These are phyloP conservation scores for Leucozona laternaria DNA, from an alignment of 2,888 invertebrate species.

Conservation along the genomic window DNA sequence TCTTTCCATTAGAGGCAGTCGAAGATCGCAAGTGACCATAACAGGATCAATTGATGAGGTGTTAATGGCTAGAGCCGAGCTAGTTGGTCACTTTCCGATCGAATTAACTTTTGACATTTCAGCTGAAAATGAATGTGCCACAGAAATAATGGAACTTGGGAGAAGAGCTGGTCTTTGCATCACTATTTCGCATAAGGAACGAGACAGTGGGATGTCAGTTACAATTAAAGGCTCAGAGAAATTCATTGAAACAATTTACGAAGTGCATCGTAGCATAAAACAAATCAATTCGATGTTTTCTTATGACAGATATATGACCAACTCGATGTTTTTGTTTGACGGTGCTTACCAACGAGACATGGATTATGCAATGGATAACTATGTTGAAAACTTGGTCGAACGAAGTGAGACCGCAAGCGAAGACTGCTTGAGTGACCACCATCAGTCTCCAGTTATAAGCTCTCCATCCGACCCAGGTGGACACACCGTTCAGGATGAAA, in stretches of 20 bases:
- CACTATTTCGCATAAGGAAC: constrained; percentile 93
- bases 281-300: constrained; percentile 85
- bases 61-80: constrained; percentile 93
- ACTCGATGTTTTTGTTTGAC: neutral
- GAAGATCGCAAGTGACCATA: constrained; percentile 94
- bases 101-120: constrained; percentile 97
- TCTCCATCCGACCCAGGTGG: neutral
- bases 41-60: constrained; percentile 95
- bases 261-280: constrained; percentile 92
- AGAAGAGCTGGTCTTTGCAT: constrained; percentile 92
- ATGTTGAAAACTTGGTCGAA: constrained; percentile 15
- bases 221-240: constrained; percentile 96
- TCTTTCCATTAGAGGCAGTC: constrained; percentile 60
- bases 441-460: neutral
- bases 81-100: constrained; percentile 95
- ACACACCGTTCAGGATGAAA: neutral
- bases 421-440: neutral
- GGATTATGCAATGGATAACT: neutral
- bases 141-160: constrained; percentile 88
- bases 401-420: neutral
- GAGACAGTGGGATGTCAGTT: constrained; percentile 93
- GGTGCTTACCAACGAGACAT: neutral
- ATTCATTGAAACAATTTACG: constrained; percentile 94
- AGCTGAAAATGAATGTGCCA: constrained; percentile 87
- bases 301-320: neutral